phyloP scores from a whole-genome alignment of 2,888 invertebrate genomes.

The Apocheima hispidaria region DNA sequence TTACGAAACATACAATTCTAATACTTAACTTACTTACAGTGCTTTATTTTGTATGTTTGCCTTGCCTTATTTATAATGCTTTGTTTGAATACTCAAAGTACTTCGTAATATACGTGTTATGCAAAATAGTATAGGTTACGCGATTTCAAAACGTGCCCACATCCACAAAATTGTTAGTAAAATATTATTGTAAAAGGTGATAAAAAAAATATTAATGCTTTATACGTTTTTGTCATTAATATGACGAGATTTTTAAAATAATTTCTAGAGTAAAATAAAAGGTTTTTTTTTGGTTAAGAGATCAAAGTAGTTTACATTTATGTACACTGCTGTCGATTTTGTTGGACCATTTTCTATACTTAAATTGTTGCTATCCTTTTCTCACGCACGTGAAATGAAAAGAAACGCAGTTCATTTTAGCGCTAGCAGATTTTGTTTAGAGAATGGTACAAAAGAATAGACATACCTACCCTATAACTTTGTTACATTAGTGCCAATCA shows the following conservation, averaged over 20 bases:
- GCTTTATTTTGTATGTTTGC: not conserved
- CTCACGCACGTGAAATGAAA: not conserved
- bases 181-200: not conserved
- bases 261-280: slow-evolving; percentile 3
- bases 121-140: not conserved
- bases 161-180: not conserved
- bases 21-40: not conserved
- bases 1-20: not conserved
- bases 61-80: not conserved
- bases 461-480: not conserved
- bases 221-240: too few relatives aligned
- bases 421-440: not conserved
- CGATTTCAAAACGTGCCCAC: not conserved
- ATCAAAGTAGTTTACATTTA: slow-evolving; percentile 36
- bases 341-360: not conserved
- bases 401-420: not conserved
- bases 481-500: slow-evolving; percentile 41
- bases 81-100: too few relatives aligned
- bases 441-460: not conserved
- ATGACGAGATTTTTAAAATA: too few relatives aligned
- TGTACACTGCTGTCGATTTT: not conserved
- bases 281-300: slow-evolving; percentile 47
- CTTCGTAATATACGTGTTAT: not conserved
- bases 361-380: not conserved
- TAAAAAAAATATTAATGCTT: slow-evolving; percentile 1